Conservation (phyloP, 2,113 vertebrate species). For the Phaetusa simplex region DNA sequence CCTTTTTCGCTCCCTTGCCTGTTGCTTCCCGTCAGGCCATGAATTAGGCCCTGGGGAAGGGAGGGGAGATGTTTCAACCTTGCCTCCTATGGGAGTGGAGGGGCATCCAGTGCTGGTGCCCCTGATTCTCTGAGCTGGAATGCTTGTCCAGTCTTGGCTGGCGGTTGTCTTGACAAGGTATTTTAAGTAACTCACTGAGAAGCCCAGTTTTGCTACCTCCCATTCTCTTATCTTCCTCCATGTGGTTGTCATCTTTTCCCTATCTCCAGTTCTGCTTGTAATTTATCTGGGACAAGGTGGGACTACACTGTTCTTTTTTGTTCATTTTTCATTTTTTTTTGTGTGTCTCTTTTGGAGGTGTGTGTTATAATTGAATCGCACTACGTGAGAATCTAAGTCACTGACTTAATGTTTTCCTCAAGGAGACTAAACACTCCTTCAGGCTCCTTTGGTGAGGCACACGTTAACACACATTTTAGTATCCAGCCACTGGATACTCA, state of each 20-base stretch:
- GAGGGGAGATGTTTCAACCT: neutral
- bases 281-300: neutral
- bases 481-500: neutral
- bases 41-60: neutral
- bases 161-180: neutral
- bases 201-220: neutral
- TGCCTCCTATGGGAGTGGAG: neutral
- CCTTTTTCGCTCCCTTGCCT: neutral
- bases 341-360: neutral
- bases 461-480: neutral
- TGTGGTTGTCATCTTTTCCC: neutral
- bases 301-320: neutral
- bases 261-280: neutral
- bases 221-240: neutral
- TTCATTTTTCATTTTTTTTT: neutral
- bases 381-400: neutral
- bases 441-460: neutral
- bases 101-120: neutral
- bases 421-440: neutral
- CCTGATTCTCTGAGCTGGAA: neutral
- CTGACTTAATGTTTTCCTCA: neutral
- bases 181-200: neutral
- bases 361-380: neutral
- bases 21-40: neutral
- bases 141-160: neutral